Base-by-base conservation (phyloP, 1,140 invertebrate species). In the Drosophila nigrodunni region DNA sequence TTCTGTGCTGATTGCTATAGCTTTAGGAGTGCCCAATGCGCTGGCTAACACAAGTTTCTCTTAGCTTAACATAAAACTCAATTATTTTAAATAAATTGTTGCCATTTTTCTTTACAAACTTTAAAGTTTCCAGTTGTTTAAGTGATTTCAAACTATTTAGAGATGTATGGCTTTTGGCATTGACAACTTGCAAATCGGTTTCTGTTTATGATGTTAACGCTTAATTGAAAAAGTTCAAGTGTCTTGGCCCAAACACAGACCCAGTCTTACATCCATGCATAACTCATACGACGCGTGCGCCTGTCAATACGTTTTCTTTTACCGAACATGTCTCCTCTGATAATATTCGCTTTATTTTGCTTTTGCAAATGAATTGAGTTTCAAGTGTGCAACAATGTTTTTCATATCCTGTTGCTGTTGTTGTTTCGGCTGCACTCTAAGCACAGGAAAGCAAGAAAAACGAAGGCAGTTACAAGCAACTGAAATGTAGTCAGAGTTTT, bases 161-260 rank as follows among this genome's bases (percentile, higher is more conserved):
- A n/a, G 21, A 50, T 54, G n/a, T 54, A 8, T 11, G 7, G n/a
- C 34, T 8, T 7, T 18, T 50, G 37, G 50, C 9, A 58, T 11
- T 18, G 11, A 39, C 69, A 50, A 39, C 50, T 21, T 54, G 61
- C 59, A 44, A 54, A 54, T 54, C 39, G 39, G 21, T 55, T 15
- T 21, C 67, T 78, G 78, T 54, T 76, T 64, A 47, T 82, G 78
- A 82, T 76, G 72, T 71, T 60, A 75, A 44, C 50, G 66, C 49
- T 68, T 87, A 87, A 87, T 88, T 87, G 80, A 88, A 87, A 87
- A 87, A 87, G 73, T 88, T 87, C 50, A 67, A 78, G 80, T 72
- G 67, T 57, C 66, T 76, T 79, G 52, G 44, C 60, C 47, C 62
- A 25, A 44, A n/a, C 8, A 30, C 6, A 30, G 25, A 30, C 25